Evolutionary conservation across 30 jellyfish, hydroid and myxozoan species (phyloP).

Genomic region (Rhopilema esculentum): DNA sequence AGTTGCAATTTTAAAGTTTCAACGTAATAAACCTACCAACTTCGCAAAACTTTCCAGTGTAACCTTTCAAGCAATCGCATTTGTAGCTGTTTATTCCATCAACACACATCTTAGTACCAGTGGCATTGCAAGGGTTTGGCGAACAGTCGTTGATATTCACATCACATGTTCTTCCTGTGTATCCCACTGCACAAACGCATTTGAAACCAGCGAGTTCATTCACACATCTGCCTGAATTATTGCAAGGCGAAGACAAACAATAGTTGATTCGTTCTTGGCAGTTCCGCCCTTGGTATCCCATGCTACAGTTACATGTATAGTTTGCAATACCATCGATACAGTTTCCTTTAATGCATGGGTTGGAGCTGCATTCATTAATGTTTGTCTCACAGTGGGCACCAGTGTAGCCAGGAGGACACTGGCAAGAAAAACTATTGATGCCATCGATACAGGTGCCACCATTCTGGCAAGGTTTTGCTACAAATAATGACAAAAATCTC

Average conservation of each 20-base stretch:
- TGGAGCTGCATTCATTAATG: slow-evolving; percentile 75
- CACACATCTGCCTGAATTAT: slow-evolving; percentile 65
- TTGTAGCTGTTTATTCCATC: slow-evolving; percentile 51
- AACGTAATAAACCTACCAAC: slow-evolving; percentile 64
- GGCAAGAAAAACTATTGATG: slow-evolving; percentile 68
- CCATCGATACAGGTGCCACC: slow-evolving; percentile 76
- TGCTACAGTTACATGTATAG: slow-evolving; percentile 80
- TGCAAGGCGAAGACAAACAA: slow-evolving; percentile 70
- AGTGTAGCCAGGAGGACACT: slow-evolving; percentile 72
- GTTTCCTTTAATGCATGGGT: slow-evolving; percentile 73
- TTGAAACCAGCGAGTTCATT: slow-evolving; percentile 49
- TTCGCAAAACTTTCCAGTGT: slow-evolving; percentile 75
- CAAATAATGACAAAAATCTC: background rate
- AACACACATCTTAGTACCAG: slow-evolving; percentile 68
- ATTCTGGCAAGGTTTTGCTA: slow-evolving; percentile 78
- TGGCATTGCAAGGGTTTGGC: slow-evolving; percentile 78
- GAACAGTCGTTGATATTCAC: slow-evolving; percentile 62
- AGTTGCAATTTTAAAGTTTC: too few species aligned
- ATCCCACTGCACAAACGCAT: slow-evolving; percentile 76
- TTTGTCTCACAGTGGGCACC: slow-evolving; percentile 76
- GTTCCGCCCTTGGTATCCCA: slow-evolving; percentile 77
- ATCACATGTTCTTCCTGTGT: slow-evolving; percentile 74
- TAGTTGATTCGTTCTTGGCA: slow-evolving; percentile 72
- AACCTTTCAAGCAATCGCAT: slow-evolving; percentile 73
- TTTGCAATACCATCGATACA: slow-evolving; percentile 79